Base-by-base conservation (phyloP, 1,140 invertebrate species). In the Drosophila leontia region DNA sequence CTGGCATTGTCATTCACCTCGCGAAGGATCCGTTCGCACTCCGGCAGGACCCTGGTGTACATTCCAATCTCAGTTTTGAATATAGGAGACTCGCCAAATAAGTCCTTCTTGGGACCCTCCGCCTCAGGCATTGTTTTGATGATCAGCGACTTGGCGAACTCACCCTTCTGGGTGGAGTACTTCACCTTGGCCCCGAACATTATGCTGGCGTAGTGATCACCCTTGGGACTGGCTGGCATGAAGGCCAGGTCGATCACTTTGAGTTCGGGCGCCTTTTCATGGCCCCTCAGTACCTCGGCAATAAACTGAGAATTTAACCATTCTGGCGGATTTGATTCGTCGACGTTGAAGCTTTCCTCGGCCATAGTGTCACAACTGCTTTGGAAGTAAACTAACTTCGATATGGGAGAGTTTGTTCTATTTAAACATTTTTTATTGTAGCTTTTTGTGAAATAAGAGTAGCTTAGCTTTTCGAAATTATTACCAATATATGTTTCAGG, bases 131-230 rank as follows among this genome's bases (percentile, higher is more conserved):
- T 75, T 7, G 87, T 91, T 57, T 91, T 91, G 3, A 91, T 70
- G 2, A 91, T 83, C 29, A 91, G 19, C 2, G 87, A 78, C 41
- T 77, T 80, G 3, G 26, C 29, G 42, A 19, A 44, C 8, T 23
- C 41, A 17, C 29, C 42, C 6, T 42, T 60, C 2, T 11, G 7
- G 12, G 12, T 44, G 8, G 17, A 39, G 32, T 70, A 85, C 9
- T 69, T 41, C 7, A 86, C 70, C 2, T 1, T 17, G 3, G 62
- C 62, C 0, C 90, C 82, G n/a, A 91, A 91, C 82, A 91, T 91
- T 3, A 91, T 53, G 55, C 90, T 91, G 12, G 84, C 90, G 86
- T 86, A 91, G 57, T 91, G 90, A 83, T 91, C 90, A 0, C 90
- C 90, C 29, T 79, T 79, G n/a, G 75, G 41, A 44, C 72, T 80